phyloP scores from a whole-genome alignment of 2,888 invertebrate species.

The Teinopalpus imperialis region DNA sequence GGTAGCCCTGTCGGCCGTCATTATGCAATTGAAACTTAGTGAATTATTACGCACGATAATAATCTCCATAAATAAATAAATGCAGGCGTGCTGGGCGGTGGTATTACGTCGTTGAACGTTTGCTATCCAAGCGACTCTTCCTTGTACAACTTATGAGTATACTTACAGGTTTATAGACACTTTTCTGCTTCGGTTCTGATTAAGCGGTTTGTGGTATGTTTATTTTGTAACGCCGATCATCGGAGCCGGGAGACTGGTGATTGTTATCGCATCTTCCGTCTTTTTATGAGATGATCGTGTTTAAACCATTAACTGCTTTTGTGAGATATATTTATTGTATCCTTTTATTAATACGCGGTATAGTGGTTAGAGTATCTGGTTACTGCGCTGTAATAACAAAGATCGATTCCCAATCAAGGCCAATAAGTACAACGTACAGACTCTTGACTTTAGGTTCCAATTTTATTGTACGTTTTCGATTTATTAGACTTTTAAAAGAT shows the following conservation, averaged over 20 bases:
- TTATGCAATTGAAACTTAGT: slow-evolving; percentile 82
- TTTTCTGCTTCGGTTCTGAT: slow-evolving; percentile 17
- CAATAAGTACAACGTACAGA: too few relatives aligned
- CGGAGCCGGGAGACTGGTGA: background rate
- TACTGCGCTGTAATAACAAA: too few relatives aligned
- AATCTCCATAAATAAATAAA: slow-evolving; percentile 79
- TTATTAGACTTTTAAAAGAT: too few relatives aligned
- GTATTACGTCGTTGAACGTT: slow-evolving; percentile 37
- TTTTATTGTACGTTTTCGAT: too few relatives aligned
- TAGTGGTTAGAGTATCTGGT: too few relatives aligned
- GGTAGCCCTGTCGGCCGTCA: slow-evolving; percentile 74
- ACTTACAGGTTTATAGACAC: slow-evolving; percentile 21
- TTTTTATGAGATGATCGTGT: too few relatives aligned
- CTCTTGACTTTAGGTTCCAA: too few relatives aligned
- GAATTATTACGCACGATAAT: slow-evolving; percentile 80
- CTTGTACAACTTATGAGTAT: slow-evolving; percentile 11
- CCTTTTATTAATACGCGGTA: too few relatives aligned
- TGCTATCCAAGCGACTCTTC: slow-evolving; percentile 17
- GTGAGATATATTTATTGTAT: too few relatives aligned
- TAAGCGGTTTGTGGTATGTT: slow-evolving; percentile 13
- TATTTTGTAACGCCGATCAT: slow-evolving; percentile 15
- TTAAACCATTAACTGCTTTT: too few relatives aligned
- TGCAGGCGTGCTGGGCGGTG: slow-evolving; percentile 46
- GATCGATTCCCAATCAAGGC: too few relatives aligned
- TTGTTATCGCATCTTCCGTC: slow-evolving; percentile 4